These are phyloP conservation scores for Sitophilus oryzae DNA, from an alignment of 1,140 invertebrate genomes.

Conservation along the genomic window DNA sequence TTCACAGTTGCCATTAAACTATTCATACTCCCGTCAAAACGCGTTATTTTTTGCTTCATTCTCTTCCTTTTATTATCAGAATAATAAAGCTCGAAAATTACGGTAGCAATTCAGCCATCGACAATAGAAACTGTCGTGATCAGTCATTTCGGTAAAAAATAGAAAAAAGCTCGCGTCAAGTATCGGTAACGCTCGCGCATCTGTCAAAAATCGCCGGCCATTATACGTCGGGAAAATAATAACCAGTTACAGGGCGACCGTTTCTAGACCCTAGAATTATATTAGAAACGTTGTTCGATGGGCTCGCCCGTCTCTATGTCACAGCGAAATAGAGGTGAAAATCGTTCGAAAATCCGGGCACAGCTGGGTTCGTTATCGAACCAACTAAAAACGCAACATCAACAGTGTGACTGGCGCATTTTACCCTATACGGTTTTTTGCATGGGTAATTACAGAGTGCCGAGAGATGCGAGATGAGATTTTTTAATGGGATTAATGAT, in stretches of 20 bases:
- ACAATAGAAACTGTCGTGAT: no score
- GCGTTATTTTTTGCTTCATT: no score
- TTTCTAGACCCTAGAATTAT: conserved; percentile 3
- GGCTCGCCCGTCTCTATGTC: not conserved
- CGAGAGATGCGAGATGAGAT: conserved; percentile 4
- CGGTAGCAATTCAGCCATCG: no score
- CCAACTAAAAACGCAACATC: conserved; percentile 8
- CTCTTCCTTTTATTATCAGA: no score
- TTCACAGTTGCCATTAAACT: no score
- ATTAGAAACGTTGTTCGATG: conserved; percentile 1
- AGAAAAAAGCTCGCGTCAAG: not conserved
- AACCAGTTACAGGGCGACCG: conserved; percentile 6
- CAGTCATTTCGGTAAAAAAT: conserved; percentile 4
- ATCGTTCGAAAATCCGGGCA: not conserved
- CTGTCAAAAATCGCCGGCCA: conserved; percentile 6
- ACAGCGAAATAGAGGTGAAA: not conserved
- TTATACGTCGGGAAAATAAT: conserved; percentile 7
- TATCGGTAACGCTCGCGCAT: not conserved
- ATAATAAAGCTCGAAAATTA: no score
- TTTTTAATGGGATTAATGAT: conserved; percentile 13
- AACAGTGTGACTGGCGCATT: conserved; percentile 15
- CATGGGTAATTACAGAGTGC: conserved; percentile 13
- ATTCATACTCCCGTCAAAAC: no score
- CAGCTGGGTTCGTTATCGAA: conserved; percentile 9
- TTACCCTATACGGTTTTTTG: conserved; percentile 12